Conservation (phyloP, 2,113 vertebrate species). For the Planiliza haematocheilus region DNA sequence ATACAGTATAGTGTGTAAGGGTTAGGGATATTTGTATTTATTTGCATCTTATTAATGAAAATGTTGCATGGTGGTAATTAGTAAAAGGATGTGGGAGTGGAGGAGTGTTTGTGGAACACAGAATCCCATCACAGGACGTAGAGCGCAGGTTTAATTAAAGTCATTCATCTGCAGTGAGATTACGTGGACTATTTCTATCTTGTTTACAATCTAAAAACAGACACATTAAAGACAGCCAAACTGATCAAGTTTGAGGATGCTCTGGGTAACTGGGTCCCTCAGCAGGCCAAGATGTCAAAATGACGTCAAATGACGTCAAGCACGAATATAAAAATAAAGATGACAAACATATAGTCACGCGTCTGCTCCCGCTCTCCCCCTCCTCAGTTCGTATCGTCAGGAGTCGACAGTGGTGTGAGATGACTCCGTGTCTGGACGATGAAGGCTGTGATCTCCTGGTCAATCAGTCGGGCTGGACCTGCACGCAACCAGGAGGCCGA, state of each 20-base stretch:
- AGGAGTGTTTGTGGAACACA: too few species aligned
- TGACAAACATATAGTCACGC: neutral
- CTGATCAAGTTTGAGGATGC: neutral
- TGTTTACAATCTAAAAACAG: neutral
- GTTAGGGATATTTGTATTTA: too few species aligned
- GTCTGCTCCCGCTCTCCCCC: neutral
- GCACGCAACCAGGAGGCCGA: conserved; percentile 92
- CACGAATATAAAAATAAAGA: neutral
- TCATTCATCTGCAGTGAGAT: neutral
- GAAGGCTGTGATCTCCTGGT: conserved; percentile 92
- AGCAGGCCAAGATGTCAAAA: neutral
- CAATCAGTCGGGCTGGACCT: conserved; percentile 95
- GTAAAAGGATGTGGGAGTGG: too few species aligned
- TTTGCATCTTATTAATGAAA: too few species aligned
- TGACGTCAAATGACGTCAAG: too few species aligned
- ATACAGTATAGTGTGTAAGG: too few species aligned
- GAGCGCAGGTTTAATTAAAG: neutral
- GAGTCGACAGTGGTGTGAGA: conserved; percentile 93
- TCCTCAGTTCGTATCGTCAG: conserved; percentile 88
- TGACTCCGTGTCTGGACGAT: conserved; percentile 93
- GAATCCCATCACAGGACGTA: too few species aligned
- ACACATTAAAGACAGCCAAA: neutral
- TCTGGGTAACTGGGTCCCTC: neutral
- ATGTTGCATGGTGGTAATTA: too few species aligned
- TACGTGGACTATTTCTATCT: neutral